Evolutionary conservation across 2,888 invertebrate species (phyloP).

Genomic region (Drosophila kuntzei): DNA sequence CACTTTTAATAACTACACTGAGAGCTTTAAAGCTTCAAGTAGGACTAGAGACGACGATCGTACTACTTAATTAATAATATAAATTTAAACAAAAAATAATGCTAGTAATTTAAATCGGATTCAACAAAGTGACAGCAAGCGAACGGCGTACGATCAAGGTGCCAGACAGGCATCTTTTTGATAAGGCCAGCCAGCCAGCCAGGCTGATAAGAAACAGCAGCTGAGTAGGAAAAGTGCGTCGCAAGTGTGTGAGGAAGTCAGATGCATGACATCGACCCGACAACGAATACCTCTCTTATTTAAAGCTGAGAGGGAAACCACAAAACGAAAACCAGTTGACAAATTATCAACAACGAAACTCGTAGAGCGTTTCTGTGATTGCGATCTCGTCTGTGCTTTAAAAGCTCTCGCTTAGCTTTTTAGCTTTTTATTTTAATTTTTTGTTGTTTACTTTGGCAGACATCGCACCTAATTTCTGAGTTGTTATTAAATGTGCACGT

Average conservation of each 20-base stretch:
- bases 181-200: conserved; percentile 29
- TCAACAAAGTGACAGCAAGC: conserved; percentile 18
- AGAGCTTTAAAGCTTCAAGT: conserved; percentile 4
- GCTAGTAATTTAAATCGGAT: conserved; percentile 33
- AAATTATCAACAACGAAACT: conserved; percentile 32
- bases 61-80: neutral
- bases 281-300: conserved; percentile 9
- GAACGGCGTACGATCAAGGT: conserved; percentile 14
- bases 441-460: conserved; percentile 17
- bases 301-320: conserved; percentile 4
- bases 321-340: conserved; percentile 37
- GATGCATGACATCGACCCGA: conserved; percentile 34
- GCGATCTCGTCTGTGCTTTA: conserved; percentile 36
- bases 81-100: neutral
- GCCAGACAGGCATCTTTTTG: conserved; percentile 48
- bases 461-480: conserved; percentile 12
- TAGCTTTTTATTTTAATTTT: conserved; percentile 22
- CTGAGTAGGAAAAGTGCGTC: conserved; percentile 43
- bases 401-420: conserved; percentile 51
- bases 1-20: neutral
- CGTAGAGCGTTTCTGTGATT: conserved; percentile 14
- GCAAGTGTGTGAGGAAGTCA: conserved; percentile 18
- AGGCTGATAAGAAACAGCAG: conserved; percentile 30
- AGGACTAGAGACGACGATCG: neutral
- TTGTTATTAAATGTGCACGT: conserved; percentile 49